Evolutionary conservation across 2,113 vertebrate species (phyloP).

Genomic region (Chinchilla lanigera): DNA sequence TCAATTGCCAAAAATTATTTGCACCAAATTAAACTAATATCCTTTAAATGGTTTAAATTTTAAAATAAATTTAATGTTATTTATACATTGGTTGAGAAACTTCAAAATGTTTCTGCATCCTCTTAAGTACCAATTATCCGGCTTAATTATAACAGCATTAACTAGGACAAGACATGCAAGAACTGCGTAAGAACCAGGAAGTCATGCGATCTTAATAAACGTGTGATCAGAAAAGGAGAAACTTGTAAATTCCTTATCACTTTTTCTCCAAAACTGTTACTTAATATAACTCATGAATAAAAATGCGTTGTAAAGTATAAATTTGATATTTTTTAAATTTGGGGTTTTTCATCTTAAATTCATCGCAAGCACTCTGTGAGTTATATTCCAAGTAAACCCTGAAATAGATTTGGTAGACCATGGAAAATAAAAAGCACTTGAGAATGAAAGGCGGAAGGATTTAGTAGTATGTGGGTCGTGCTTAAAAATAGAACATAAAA

Average conservation of each 20-base stretch:
- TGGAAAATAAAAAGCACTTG: conserved; percentile 60
- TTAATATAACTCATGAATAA: background rate
- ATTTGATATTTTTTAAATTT: conserved; percentile 26
- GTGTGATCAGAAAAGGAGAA: background rate
- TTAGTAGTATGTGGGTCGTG: conserved; percentile 40
- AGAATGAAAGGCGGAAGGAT: conserved; percentile 49
- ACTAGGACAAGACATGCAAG: background rate
- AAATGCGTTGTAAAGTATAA: background rate
- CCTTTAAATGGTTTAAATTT: background rate
- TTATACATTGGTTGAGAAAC: background rate
- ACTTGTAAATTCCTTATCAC: background rate
- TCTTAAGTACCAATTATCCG: background rate
- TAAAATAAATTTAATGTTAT: background rate
- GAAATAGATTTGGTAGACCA: conserved; percentile 65
- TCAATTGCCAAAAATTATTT: background rate
- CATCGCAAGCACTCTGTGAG: background rate
- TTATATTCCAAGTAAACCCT: conserved; percentile 60
- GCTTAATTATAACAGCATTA: conserved; percentile 12
- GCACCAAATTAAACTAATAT: background rate
- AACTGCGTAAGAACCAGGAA: background rate
- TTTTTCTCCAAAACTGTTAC: background rate
- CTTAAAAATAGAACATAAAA: conserved; percentile 71
- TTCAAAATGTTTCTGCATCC: background rate
- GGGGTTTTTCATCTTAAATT: conserved; percentile 45
- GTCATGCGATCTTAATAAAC: background rate